Percentiles rank a stretch among this genome's conserved stretches.
Evolutionary conservation across 2,113 vertebrate genomes (phyloP).

Genomic region (Pollachius pollachius): DNA sequence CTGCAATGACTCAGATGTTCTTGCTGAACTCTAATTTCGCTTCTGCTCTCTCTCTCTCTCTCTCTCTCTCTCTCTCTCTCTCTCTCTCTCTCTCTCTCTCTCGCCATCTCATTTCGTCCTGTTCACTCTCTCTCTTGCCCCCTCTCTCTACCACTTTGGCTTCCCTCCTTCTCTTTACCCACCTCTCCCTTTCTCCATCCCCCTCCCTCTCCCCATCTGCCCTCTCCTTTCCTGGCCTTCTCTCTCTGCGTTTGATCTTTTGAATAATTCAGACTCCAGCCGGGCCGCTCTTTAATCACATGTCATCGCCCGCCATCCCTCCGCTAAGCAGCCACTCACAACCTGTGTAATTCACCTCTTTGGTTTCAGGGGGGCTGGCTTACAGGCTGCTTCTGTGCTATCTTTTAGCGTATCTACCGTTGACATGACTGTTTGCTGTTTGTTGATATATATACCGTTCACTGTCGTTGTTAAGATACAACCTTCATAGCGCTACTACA

Average conservation of each 20-base stretch:
- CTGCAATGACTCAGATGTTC: conserved; percentile 13
- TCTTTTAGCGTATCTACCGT: no score
- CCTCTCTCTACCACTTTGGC: no score
- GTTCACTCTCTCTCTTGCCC: no score
- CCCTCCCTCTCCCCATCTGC: no score
- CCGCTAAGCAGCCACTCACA: conserved; percentile 26
- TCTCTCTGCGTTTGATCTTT: conserved; percentile 28
- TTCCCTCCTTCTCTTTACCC: no score
- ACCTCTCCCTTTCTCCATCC: no score
- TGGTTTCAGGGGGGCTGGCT: neutral
- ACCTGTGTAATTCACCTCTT: neutral
- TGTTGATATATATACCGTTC: no score
- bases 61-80: neutral
- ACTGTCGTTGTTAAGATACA: no score
- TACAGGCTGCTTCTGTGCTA: no score
- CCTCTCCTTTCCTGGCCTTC: neutral
- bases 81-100: neutral
- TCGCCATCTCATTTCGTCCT: no score
- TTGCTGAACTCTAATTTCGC: conserved; percentile 9
- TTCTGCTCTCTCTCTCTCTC: conserved; percentile 4
- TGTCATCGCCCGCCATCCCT: conserved; percentile 35
- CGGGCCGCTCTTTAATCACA: conserved; percentile 62
- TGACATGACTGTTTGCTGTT: no score
- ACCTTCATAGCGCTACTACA: no score
- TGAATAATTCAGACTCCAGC: conserved; percentile 65